Evolutionary conservation across 1,140 invertebrate genomes (phyloP), one percentile per base, ranked within the genome.

Genomic region (Atta texana): DNA sequence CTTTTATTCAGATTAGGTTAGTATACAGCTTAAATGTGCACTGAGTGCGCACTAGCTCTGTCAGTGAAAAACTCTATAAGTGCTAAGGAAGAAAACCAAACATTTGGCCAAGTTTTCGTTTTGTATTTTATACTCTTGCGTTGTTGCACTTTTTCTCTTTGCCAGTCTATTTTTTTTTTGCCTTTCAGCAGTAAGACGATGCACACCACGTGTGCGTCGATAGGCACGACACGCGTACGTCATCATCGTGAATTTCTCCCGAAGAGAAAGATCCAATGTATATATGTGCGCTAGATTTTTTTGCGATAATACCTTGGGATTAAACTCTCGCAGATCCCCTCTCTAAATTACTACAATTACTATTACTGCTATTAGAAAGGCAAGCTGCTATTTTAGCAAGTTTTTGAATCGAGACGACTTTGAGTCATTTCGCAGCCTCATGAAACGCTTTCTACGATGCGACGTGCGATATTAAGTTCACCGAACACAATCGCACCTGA

Each of bases 141-240:
- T 31, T 31, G 31, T 31, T 31, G 31, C 31, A 31, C 4, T 31
- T 31, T 34, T 44, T 51, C 28, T 14, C 14, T 14, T 3, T 53
- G 21, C 28, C n/a, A 4, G 72, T 77, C 68, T 53, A 24, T 51
- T n/a, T 24, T 34, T 89, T 81, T 51, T 68, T 69, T 31, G 16
- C 10, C 5, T 49, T 12, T 49, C n/a, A 44, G 12, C 31, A 8
- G 55, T 18, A 31, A 66, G 34, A 28, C 51, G 12, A 49, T 28
- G 44, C 53, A 18, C 12, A n/a, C 66, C 87, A 88, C 61, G 82
- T 80, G 81, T 78, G 66, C 10, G 5, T 5, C 31, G 5, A 34
- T 34, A 34, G 31, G 53, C 55, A 8, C 16, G 8, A 85, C 53
- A 78, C 72, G 39, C 72, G 68, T 53, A 24, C 34, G 49, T 21